Evolutionary conservation across 2,113 vertebrate genomes (phyloP).

Genomic region (Sebastes schlegelii): DNA sequence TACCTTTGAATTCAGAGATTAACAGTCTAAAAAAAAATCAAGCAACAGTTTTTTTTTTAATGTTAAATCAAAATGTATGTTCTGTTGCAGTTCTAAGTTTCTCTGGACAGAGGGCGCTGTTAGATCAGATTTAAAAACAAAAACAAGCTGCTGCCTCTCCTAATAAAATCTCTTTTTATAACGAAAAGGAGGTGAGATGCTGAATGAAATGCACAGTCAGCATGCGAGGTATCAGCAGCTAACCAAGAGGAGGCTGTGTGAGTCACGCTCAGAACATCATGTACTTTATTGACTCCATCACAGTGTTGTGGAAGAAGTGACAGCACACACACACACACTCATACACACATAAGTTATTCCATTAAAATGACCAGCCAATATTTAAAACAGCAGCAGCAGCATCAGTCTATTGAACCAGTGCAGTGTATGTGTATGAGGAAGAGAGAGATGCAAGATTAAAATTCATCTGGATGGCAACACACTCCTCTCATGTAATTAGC

Average conservation of each 20-base stretch:
- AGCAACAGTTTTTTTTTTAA: background rate
- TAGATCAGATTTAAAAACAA: constrained; percentile 48
- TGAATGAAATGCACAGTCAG: constrained; percentile 33
- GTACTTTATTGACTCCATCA: constrained; percentile 44
- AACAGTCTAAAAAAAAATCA: background rate
- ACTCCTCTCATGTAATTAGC: constrained; percentile 72
- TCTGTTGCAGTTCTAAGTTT: constrained; percentile 43
- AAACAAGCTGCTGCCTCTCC: background rate
- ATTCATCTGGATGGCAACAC: constrained; percentile 56
- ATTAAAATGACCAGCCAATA: constrained; percentile 36
- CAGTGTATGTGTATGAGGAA: constrained; percentile 1
- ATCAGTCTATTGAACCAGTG: background rate
- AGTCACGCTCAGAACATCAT: constrained; percentile 35
- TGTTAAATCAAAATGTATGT: background rate
- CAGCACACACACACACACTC: background rate
- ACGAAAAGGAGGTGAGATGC: background rate
- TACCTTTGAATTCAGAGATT: background rate
- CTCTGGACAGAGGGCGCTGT: constrained; percentile 68
- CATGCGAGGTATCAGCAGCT: constrained; percentile 17
- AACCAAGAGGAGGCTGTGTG: constrained; percentile 11
- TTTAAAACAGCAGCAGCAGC: constrained; percentile 29
- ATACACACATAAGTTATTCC: constrained; percentile 21
- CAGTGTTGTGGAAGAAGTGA: constrained; percentile 14
- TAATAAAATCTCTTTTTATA: constrained; percentile 17
- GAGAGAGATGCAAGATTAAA: constrained; percentile 30